phyloP scores from a whole-genome alignment of 2,797 vertebrate genomes.

The Sternotherus odoratus region DNA sequence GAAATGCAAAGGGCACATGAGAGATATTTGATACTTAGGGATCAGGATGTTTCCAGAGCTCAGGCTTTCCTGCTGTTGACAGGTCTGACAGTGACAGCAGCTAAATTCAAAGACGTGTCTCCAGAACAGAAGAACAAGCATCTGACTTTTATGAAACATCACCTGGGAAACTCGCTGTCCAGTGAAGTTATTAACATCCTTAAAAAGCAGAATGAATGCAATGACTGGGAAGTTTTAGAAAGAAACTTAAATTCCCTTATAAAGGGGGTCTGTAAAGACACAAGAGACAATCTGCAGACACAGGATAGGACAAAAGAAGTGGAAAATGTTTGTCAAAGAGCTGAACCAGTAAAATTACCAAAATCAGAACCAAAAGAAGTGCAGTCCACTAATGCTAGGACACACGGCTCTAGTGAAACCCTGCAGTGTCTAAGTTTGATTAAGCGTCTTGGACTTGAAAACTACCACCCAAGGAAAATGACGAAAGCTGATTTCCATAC shows the following conservation, averaged over 20 bases:
- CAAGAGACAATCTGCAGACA: neutral
- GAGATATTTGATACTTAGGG: slow-evolving; percentile 67
- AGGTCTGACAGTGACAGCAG: slow-evolving; percentile 52
- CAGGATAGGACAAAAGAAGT: slow-evolving; percentile 31
- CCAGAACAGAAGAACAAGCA: slow-evolving; percentile 53
- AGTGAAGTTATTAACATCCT: slow-evolving; percentile 56
- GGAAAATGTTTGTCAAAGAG: slow-evolving; percentile 4
- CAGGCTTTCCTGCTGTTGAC: slow-evolving; percentile 70
- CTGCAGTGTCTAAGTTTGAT: neutral
- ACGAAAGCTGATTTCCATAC: slow-evolving; percentile 56
- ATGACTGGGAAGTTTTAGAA: slow-evolving; percentile 66
- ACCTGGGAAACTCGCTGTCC: slow-evolving; percentile 26
- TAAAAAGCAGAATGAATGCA: neutral
- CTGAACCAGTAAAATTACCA: too few species aligned
- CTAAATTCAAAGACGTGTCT: neutral
- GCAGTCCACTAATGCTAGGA: too few species aligned
- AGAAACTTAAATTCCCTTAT: slow-evolving; percentile 51
- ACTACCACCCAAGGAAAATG: slow-evolving; percentile 70
- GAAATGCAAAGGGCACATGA: slow-evolving; percentile 14
- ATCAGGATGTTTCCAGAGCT: slow-evolving; percentile 35
- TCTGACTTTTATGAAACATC: slow-evolving; percentile 49
- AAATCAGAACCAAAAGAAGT: too few species aligned
- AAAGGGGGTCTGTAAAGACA: neutral
- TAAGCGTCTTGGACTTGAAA: slow-evolving; percentile 60
- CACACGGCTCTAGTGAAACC: too few species aligned